Conservation (phyloP, 2,113 vertebrate species). For the Puffinus mauretanicus region DNA sequence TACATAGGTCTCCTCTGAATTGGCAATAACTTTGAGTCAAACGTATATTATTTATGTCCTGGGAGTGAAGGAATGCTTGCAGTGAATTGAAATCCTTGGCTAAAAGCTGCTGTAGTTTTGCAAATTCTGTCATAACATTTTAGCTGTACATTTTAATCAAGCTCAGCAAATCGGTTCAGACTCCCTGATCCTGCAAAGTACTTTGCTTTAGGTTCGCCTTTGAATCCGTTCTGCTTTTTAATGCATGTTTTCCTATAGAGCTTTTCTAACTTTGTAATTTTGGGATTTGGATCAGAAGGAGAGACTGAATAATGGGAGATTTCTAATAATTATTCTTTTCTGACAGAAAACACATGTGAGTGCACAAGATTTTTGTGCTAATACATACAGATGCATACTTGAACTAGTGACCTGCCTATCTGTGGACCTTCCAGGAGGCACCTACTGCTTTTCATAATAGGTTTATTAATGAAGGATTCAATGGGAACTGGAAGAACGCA, state of each 20-base stretch:
- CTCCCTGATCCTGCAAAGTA: not conserved
- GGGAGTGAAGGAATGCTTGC: not conserved
- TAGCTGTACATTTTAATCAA: not conserved
- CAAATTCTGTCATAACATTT: not conserved
- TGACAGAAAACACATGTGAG: not conserved
- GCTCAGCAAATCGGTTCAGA: not conserved
- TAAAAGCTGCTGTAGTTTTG: not conserved
- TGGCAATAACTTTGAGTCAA: not conserved
- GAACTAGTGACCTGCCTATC: not conserved
- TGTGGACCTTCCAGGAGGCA: not conserved
- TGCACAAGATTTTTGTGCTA: not conserved
- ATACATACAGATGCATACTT: not conserved
- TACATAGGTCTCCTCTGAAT: not conserved
- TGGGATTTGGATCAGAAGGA: not conserved
- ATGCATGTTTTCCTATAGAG: not conserved
- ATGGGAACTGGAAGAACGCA: not conserved
- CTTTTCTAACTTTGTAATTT: not conserved
- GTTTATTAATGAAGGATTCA: not conserved
- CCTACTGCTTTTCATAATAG: not conserved
- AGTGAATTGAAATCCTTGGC: not conserved
- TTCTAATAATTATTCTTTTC: not conserved
- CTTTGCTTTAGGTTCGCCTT: not conserved
- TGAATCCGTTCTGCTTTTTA: not conserved
- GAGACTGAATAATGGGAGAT: not conserved
- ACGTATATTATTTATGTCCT: not conserved